These are phyloP conservation scores for Drosophila littoralis DNA, from an alignment of 1,140 invertebrate species.

Conservation along the genomic window DNA sequence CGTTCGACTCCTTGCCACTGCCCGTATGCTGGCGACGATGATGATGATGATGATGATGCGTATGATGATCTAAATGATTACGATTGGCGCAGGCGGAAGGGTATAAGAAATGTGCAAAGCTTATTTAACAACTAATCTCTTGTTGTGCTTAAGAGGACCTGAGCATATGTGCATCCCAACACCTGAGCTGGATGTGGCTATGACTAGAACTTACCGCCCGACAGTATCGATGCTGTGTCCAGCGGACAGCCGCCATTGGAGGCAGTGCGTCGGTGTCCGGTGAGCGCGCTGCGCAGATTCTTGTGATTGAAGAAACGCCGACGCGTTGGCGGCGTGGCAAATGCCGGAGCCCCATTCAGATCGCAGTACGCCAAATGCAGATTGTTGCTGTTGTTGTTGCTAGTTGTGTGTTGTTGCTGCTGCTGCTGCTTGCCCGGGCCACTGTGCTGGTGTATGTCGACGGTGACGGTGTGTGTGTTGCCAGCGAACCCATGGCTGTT, in stretches of 20 bases:
- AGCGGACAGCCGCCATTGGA: slow-evolving; percentile 81
- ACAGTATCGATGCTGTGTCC: slow-evolving; percentile 76
- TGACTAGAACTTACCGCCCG: slow-evolving; percentile 65
- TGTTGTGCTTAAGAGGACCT: not conserved
- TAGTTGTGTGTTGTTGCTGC: slow-evolving; percentile 73
- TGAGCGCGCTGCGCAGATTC: slow-evolving; percentile 89
- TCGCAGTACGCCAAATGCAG: slow-evolving; percentile 72
- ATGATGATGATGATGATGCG: slow-evolving; percentile 24
- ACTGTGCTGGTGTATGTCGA: slow-evolving; percentile 71
- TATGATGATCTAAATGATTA: slow-evolving; percentile 13
- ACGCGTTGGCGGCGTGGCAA: slow-evolving; percentile 91
- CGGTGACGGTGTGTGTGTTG: slow-evolving; percentile 76
- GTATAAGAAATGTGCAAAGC: slow-evolving; percentile 5
- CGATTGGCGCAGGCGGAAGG: slow-evolving; percentile 7
- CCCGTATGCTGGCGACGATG: slow-evolving; percentile 38
- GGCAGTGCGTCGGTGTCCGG: slow-evolving; percentile 81
- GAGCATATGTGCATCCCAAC: slow-evolving; percentile 11
- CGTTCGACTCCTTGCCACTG: slow-evolving; percentile 72
- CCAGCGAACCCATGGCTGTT: slow-evolving; percentile 27
- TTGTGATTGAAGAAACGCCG: slow-evolving; percentile 92
- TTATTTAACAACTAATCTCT: not conserved
- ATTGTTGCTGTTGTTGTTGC: slow-evolving; percentile 79
- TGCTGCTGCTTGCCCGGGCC: slow-evolving; percentile 55
- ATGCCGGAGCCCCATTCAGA: slow-evolving; percentile 82
- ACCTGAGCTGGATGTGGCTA: not conserved